phyloP scores from a whole-genome alignment of 2,888 invertebrate species.

The Limenitis camilla region DNA sequence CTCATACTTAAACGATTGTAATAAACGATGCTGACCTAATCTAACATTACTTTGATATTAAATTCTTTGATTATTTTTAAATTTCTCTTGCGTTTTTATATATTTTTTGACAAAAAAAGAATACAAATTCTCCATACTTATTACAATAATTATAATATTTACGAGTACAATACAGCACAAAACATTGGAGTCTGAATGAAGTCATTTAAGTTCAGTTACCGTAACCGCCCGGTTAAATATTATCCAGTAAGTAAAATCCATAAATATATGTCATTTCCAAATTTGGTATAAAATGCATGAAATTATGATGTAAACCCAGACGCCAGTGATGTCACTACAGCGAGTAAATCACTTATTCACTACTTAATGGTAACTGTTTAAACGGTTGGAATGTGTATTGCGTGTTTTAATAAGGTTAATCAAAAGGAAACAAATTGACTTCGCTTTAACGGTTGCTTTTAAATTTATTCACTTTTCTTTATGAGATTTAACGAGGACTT shows the following conservation, averaged over 20 bases:
- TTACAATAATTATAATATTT: neutral
- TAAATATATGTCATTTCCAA: constrained; percentile 17
- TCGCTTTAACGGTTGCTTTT: constrained; percentile 3
- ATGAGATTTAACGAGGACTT: too few species aligned
- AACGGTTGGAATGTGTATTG: constrained; percentile 15
- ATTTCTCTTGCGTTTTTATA: too few species aligned
- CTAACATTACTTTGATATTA: too few species aligned
- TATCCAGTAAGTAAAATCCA: constrained; percentile 3
- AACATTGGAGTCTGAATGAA: neutral
- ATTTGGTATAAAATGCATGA: constrained; percentile 16
- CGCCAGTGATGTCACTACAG: constrained; percentile 21
- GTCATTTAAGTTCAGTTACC: constrained; percentile 5
- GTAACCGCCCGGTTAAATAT: constrained; percentile 7
- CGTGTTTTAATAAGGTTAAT: constrained; percentile 21
- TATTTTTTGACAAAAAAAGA: too few species aligned
- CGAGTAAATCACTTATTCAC: constrained; percentile 22
- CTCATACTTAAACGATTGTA: too few species aligned
- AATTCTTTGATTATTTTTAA: too few species aligned
- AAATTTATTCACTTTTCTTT: neutral
- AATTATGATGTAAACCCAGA: constrained; percentile 22
- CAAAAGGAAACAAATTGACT: constrained; percentile 14
- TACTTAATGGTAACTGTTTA: constrained; percentile 22
- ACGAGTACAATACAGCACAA: neutral
- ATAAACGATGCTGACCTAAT: too few species aligned
- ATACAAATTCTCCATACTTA: neutral